Base-by-base conservation (phyloP, 1,140 invertebrate genomes). In the Zaprionus nigranus region DNA sequence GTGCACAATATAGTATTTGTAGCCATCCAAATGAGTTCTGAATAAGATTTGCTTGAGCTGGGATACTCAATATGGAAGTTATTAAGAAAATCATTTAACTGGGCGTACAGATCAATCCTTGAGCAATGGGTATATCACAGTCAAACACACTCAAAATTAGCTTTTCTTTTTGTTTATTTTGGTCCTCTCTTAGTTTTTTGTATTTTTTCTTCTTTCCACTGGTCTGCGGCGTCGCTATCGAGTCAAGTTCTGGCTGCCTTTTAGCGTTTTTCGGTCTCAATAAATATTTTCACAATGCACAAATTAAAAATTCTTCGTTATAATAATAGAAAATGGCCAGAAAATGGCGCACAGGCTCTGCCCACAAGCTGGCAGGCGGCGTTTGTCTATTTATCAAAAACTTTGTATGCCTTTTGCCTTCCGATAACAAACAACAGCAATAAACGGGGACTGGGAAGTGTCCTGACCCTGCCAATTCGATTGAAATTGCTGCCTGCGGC, bases 231-330 rank as follows among this genome's bases (percentile, higher is more conserved):
- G 24, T 13, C 24, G 62, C 4, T 7, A 24, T 34, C 36, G 43
- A 62, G 53, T 53, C 53, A 70, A 63, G 66, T 69, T 70, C 30
- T 36, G 20, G 40, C 61, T 76, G 61, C 51, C 85, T 76, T 74
- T 77, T 57, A 66, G 85, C 81, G 76, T 60, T 90, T 69, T 81
- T 88, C 69, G 85, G 85, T 90, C 90, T 88, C 85, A 90, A 88
- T 88, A 88, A 88, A 88, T 88, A 88, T 88, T 88, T 88, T 85
- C 62, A 74, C 85, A 88, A 88, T 90, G 85, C 80, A 88, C 81
- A 88, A 90, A 88, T 88, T 88, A 88, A 88, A 88, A 88, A 88
- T 88, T 90, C 85, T 78, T 90, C 24, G 71, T 69, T 75, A 81
- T 70, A 78, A 88, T 79, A 87, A 88, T 87, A 83, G 77, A 82